Conservation (phyloP, 2,797 vertebrate genomes). For the Halcyon chelicuti region DNA sequence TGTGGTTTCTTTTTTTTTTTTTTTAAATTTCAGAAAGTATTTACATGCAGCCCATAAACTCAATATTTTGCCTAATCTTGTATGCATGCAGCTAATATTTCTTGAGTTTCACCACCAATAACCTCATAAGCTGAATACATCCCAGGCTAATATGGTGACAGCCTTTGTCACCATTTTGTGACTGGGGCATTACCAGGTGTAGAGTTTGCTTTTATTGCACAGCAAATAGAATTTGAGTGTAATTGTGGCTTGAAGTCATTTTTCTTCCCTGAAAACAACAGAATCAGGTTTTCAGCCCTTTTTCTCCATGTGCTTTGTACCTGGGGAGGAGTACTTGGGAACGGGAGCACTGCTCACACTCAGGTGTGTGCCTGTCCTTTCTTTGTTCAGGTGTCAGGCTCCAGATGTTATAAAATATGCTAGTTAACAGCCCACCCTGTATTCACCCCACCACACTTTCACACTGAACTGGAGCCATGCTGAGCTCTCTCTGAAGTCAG, state of each 20-base stretch:
- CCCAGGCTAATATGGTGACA: neutral
- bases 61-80: neutral
- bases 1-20: neutral
- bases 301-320: rapidly evolving
- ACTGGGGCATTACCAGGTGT: neutral
- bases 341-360: neutral
- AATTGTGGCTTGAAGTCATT: neutral
- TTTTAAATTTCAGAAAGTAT: neutral
- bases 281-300: neutral
- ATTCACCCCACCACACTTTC: neutral
- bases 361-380: neutral
- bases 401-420: neutral
- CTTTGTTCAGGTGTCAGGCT: neutral
- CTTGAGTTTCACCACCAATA: neutral
- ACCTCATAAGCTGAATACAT: neutral
- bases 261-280: neutral
- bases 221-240: neutral
- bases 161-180: neutral
- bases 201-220: neutral
- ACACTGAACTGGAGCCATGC: neutral
- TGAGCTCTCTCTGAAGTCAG: neutral
- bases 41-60: neutral
- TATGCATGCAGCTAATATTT: neutral
- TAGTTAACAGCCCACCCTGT: neutral
- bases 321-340: neutral